Conservation (phyloP, 1,140 invertebrate genomes). For the Metaphire vulgaris region DNA sequence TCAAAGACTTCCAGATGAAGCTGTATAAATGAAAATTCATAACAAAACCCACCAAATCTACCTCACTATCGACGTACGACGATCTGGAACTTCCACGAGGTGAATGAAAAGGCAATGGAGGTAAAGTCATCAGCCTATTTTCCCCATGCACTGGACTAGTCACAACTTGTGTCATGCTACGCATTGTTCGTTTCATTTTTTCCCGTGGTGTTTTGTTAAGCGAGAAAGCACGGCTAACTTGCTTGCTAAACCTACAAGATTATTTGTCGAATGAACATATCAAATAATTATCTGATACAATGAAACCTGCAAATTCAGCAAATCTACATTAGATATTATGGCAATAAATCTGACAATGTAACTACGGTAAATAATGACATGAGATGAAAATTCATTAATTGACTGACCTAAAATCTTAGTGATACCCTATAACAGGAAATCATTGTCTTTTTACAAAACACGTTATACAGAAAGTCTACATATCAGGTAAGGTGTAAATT, state of each 20-base stretch:
- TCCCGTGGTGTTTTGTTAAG: constrained; percentile 83
- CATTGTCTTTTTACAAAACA: too few species aligned
- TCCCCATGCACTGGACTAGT: neutral
- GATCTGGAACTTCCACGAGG: neutral
- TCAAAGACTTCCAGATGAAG: neutral
- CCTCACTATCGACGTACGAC: neutral
- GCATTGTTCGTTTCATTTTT: constrained; percentile 83
- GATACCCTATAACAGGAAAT: too few species aligned
- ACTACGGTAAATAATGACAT: too few species aligned
- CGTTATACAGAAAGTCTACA: too few species aligned
- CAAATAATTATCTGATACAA: neutral
- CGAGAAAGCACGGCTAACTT: constrained; percentile 80
- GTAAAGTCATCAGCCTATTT: neutral
- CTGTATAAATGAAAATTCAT: neutral
- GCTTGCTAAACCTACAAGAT: constrained; percentile 58
- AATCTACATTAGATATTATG: too few species aligned
- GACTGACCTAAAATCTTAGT: too few species aligned
- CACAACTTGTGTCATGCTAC: constrained; percentile 61
- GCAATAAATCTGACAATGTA: too few species aligned
- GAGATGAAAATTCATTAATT: too few species aligned
- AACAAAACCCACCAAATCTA: neutral
- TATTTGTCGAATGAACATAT: neutral
- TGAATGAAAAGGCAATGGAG: neutral
- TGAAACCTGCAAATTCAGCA: neutral
- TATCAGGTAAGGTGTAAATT: too few species aligned